Conservation (phyloP, 1,140 invertebrate species). For the Alviniconcha marisindica region DNA sequence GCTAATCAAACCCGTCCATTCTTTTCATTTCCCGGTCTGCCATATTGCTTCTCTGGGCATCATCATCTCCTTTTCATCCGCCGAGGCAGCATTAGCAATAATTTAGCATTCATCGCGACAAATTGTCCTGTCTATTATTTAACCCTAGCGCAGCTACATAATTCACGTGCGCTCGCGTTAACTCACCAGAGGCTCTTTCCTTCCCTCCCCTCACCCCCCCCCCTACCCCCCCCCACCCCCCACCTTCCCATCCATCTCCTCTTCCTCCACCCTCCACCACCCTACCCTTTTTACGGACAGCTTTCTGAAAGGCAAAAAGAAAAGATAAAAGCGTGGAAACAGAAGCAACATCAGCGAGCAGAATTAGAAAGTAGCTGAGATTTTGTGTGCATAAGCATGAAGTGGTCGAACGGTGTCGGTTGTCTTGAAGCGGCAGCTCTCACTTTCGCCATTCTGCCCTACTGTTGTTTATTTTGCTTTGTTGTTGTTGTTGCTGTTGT, state of each 20-base stretch:
- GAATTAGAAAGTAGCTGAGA: too few relatives aligned
- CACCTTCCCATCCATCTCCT: background rate
- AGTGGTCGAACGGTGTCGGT: too few relatives aligned
- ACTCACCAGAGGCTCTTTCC: background rate
- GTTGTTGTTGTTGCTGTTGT: too few relatives aligned
- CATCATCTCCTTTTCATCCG: background rate
- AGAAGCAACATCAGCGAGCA: too few relatives aligned
- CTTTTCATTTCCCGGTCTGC: constrained; percentile 25
- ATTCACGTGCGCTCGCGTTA: too few relatives aligned
- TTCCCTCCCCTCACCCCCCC: background rate
- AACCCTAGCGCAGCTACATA: background rate
- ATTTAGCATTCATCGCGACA: constrained; percentile 31
- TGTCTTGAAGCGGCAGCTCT: too few relatives aligned
- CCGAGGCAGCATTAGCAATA: constrained; percentile 8
- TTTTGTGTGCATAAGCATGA: too few relatives aligned
- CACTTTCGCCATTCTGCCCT: too few relatives aligned
- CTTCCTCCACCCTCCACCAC: background rate
- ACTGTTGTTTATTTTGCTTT: too few relatives aligned
- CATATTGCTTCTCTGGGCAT: background rate
- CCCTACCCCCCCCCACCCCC: background rate
- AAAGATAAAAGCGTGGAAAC: too few relatives aligned
- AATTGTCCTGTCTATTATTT: constrained; percentile 28
- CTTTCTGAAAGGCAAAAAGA: too few relatives aligned
- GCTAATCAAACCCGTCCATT: constrained; percentile 31
- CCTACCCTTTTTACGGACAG: too few relatives aligned